These are phyloP conservation scores for Lissocephala sabroskyi DNA, from an alignment of 2,888 invertebrate genomes.

Conservation along the genomic window DNA sequence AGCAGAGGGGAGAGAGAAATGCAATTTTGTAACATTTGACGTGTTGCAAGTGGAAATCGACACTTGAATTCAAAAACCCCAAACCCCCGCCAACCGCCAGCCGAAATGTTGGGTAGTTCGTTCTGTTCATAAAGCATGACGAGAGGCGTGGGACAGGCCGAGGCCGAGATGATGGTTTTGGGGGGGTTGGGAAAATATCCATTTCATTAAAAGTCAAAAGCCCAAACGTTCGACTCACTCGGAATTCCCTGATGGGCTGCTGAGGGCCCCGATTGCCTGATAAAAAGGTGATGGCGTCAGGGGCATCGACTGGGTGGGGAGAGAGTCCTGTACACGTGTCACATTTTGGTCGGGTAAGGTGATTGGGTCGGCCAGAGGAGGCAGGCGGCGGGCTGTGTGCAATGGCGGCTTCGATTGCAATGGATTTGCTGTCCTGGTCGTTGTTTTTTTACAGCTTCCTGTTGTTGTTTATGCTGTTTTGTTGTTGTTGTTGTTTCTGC, in stretches of 20 bases:
- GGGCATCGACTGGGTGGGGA: constrained; percentile 2
- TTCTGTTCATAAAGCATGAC: no score
- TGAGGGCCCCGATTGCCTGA: not conserved
- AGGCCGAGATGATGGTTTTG: no score
- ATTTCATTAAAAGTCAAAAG: constrained; percentile 64
- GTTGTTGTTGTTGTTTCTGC: constrained; percentile 14
- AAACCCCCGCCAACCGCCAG: no score
- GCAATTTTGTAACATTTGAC: constrained; percentile 31
- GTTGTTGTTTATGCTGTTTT: constrained; percentile 1
- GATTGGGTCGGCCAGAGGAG: constrained; percentile 31
- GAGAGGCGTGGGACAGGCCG: no score
- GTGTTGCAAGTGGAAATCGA: constrained; percentile 42
- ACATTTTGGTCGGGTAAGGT: constrained; percentile 8
- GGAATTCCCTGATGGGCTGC: not conserved
- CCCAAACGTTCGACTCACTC: not conserved
- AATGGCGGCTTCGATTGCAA: constrained; percentile 44
- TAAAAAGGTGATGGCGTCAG: no score
- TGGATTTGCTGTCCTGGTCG: constrained; percentile 6
- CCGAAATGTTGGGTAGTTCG: constrained; percentile 8
- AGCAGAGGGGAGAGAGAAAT: constrained; percentile 12
- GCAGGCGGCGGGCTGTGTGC: constrained; percentile 27
- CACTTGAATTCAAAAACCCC: constrained; percentile 36
- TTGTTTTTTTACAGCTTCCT: constrained; percentile 5
- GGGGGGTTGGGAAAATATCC: no score
- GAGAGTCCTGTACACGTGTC: constrained; percentile 46